A percentile compares a stretch with the other conserved stretches of the same genome.
Evolutionary conservation across 2,797 vertebrate species (phyloP).

Genomic region (Bradypus variegatus): DNA sequence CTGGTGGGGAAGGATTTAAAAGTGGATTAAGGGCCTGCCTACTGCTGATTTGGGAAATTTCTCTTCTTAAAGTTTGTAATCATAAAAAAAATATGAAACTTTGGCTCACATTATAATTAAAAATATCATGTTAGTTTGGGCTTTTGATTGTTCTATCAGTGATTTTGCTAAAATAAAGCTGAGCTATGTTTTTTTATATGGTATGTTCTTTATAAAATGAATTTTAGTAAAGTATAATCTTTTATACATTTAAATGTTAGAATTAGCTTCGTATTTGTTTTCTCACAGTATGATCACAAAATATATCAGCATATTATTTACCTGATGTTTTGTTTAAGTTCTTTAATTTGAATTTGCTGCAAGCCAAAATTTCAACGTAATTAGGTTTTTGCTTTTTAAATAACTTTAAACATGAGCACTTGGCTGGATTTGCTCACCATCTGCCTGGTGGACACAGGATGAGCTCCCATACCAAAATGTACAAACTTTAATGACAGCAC

Average conservation of each 20-base stretch:
- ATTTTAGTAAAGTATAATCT: slow-evolving; percentile 10
- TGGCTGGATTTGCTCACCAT: not conserved
- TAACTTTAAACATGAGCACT: not conserved
- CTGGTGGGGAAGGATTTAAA: slow-evolving; percentile 89
- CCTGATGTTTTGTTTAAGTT: not conserved
- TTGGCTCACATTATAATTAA: slow-evolving; percentile 24
- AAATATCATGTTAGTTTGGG: slow-evolving; percentile 22
- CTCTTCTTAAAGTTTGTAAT: slow-evolving; percentile 34
- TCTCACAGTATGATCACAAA: not conserved
- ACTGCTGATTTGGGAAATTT: not conserved
- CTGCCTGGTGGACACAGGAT: not conserved
- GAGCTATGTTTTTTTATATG: not conserved
- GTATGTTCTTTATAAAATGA: slow-evolving; percentile 17
- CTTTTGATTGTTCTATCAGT: slow-evolving; percentile 39
- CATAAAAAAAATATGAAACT: slow-evolving; percentile 19
- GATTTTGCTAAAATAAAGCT: slow-evolving; percentile 52
- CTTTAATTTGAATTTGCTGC: not conserved
- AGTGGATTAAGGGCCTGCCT: slow-evolving; percentile 66
- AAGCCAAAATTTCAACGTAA: not conserved
- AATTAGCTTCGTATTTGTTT: not conserved
- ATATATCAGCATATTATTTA: not conserved
- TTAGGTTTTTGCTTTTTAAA: not conserved
- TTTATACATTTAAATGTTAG: not conserved
- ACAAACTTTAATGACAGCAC: rapidly evolving
- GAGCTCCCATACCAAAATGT: not conserved